Conservation (phyloP, 1,140 invertebrate species). For the Lepidurus apus region DNA sequence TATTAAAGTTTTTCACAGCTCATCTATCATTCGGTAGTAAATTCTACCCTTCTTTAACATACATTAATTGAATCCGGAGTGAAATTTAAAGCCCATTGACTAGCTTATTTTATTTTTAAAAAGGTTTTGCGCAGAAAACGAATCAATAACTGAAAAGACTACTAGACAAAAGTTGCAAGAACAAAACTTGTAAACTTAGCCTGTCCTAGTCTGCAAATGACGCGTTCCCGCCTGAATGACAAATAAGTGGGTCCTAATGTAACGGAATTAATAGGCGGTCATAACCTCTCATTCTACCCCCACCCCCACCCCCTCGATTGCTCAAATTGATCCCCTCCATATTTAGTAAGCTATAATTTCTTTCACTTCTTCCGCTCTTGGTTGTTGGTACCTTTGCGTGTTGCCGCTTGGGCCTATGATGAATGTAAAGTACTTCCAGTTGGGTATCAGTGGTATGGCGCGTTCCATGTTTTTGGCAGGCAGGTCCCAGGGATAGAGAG, state of each 20-base stretch:
- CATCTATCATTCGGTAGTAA: no score
- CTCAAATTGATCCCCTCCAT: not conserved
- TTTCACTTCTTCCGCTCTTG: not conserved
- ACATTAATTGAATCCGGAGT: no score
- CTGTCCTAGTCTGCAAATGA: not conserved
- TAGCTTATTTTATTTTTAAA: no score
- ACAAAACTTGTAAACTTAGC: not conserved
- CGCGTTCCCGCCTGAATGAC: not conserved
- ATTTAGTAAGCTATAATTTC: not conserved
- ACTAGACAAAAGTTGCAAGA: no score
- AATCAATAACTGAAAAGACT: no score
- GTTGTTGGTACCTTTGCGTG: not conserved
- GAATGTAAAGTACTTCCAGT: not conserved
- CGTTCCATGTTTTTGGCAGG: not conserved
- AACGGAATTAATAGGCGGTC: not conserved
- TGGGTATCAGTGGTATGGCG: not conserved
- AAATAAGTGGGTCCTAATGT: not conserved
- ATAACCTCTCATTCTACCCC: not conserved
- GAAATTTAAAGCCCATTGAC: no score
- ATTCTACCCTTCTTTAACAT: no score
- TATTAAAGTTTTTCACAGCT: no score
- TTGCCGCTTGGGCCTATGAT: conserved; percentile 5
- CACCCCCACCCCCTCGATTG: not conserved
- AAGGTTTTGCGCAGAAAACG: no score
- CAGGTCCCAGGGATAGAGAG: conserved; percentile 16